Base-by-base conservation (phyloP, 2,797 vertebrate genomes). In the Microchirus variegatus region DNA sequence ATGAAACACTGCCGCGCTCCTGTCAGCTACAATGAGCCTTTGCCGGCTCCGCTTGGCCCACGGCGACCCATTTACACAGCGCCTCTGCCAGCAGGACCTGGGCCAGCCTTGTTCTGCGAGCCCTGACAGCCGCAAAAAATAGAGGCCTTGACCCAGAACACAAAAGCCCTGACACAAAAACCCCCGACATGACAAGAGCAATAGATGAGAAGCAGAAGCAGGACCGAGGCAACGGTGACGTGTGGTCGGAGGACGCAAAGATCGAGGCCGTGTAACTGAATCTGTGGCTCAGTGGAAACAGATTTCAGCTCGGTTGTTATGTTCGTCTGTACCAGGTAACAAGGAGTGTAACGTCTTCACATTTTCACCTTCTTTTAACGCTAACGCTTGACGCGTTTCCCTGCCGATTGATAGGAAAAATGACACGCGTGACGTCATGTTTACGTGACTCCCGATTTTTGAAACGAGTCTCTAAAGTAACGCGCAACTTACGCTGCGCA, bases 111-210 rank as follows among this genome's bases (percentile, higher is more conserved):
- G 81, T 87, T 90, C 86, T 86, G 84, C 82, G 73, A 73, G 58
- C 69, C 67, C 62, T 90, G 86, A 91, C 87, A 91, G 88, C 77
- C 82, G 85, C 78, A 90, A 89, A 90, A 89, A 92, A 91, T 87
- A 77, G 85, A 89, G 75, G 81, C 84, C 76, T 77, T 91, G 89
- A 92, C 88, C 89, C 89, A 91, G 83, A 92, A 90, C 80, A 77
- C 80, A 60, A 78, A 83, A 85, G 82, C 82, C 82, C 75, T 80
- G 90, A n/a, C n/a, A n/a, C n/a, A n/a, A n/a, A n/a, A n/a, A n/a
- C n/a, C n/a, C 87, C 74, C 81, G 89, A 80, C 74, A 82, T 79
- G 82, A 91, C 88, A 84, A 84, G 83, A 84, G 80, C 31, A 71
- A 60, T 73, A 75, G 77, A 63, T 80, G 81, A n/a, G 76, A 77